Conservation (phyloP, 1,140 invertebrate species). For the Calycopis cecrops region DNA sequence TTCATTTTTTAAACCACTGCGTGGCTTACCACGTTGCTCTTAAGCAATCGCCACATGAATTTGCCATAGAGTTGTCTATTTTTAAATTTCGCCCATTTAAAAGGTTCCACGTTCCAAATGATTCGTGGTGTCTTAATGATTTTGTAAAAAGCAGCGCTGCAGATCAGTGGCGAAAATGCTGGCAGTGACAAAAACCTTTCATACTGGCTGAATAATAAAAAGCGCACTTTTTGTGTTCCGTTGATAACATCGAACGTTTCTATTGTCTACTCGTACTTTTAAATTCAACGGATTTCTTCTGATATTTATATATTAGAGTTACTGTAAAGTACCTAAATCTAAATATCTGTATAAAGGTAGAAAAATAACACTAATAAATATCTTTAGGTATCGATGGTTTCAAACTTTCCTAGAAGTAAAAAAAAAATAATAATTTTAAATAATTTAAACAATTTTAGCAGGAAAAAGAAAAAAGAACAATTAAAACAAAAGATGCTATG, state of each 20-base stretch:
- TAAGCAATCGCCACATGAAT: constrained; percentile 50
- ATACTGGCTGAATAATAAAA: constrained; percentile 18
- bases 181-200: constrained; percentile 22
- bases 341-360: no score
- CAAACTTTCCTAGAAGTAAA: no score
- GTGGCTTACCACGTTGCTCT: constrained; percentile 3
- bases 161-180: constrained; percentile 24
- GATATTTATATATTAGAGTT: no score
- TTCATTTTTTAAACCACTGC: background rate
- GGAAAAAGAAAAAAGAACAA: no score
- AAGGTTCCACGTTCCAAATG: constrained; percentile 32
- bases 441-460: no score
- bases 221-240: constrained; percentile 19
- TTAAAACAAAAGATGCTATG: no score
- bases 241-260: constrained; percentile 9
- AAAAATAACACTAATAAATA: no score
- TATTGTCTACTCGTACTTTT: constrained; percentile 11
- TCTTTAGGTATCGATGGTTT: no score
- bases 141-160: constrained; percentile 44
- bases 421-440: no score
- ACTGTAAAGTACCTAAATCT: no score
- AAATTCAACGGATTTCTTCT: constrained; percentile 4
- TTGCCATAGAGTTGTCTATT: constrained; percentile 42
- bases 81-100: constrained; percentile 25
- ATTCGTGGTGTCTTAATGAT: constrained; percentile 48